A percentile compares a stretch with the other conserved stretches of the same genome.
Evolutionary conservation across 2,888 invertebrate genomes (phyloP).

Genomic region (Prenolepis imparis): DNA sequence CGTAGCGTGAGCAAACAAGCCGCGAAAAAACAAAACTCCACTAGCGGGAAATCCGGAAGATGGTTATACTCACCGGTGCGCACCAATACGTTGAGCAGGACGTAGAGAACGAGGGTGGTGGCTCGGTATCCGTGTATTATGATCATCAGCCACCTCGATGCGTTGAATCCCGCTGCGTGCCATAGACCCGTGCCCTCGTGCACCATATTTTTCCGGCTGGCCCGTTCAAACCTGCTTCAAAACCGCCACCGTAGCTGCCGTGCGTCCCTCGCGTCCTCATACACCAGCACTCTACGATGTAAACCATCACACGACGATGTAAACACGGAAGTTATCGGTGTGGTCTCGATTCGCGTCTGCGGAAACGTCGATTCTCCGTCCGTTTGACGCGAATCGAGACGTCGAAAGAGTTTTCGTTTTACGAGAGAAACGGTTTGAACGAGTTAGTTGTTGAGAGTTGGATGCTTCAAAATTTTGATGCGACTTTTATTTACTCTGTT

Average conservation of each 20-base stretch:
- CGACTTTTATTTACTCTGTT: constrained; percentile 21
- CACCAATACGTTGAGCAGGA: constrained; percentile 83
- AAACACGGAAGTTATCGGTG: constrained; percentile 20
- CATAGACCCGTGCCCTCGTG: constrained; percentile 82
- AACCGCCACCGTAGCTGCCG: constrained; percentile 57
- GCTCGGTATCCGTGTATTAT: constrained; percentile 81
- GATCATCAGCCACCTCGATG: constrained; percentile 81
- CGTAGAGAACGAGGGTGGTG: constrained; percentile 81
- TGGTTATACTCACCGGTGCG: constrained; percentile 82
- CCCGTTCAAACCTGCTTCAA: constrained; percentile 62
- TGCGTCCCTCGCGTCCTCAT: constrained; percentile 61
- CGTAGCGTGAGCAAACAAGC: constrained; percentile 32
- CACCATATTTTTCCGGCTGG: constrained; percentile 79
- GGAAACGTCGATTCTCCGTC: not conserved
- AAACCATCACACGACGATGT: constrained; percentile 43
- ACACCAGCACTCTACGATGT: constrained; percentile 66
- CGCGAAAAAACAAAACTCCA: constrained; percentile 23
- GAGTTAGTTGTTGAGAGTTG: not conserved
- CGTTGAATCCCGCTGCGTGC: constrained; percentile 81
- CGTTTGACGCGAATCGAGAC: not conserved
- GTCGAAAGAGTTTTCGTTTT: constrained; percentile 8
- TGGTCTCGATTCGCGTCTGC: not conserved
- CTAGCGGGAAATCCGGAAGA: constrained; percentile 12
- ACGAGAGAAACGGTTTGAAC: not conserved
- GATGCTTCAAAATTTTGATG: constrained; percentile 17